Evolutionary conservation across 2,888 invertebrate species (phyloP).

Genomic region (Tuberolachnus salignus): DNA sequence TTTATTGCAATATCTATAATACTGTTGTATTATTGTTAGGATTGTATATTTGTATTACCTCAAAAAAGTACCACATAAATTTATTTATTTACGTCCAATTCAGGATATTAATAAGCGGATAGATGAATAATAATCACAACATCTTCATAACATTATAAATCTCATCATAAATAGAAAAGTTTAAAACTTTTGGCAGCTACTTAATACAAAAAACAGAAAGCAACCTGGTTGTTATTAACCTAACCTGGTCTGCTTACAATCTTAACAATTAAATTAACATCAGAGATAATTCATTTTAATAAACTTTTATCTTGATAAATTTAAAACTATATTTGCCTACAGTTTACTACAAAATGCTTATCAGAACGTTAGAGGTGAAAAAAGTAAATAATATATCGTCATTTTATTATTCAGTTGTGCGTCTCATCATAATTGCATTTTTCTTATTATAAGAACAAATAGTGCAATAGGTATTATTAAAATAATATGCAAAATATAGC

Average conservation of each 20-base stretch:
- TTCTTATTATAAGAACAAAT: neutral
- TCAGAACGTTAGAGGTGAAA: constrained; percentile 60
- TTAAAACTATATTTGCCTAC: no score
- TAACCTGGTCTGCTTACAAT: no score
- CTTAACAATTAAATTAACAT: neutral
- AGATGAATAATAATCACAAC: constrained; percentile 21
- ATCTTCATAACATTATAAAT: constrained; percentile 62
- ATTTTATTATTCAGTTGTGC: neutral
- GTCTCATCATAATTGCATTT: constrained; percentile 8
- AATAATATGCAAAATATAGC: neutral
- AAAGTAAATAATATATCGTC: constrained; percentile 44
- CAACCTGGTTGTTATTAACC: neutral
- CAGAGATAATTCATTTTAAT: neutral
- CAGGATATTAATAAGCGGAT: constrained; percentile 41
- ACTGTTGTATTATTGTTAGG: no score
- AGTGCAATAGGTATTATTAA: neutral
- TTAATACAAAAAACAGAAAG: neutral
- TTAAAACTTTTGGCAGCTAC: neutral
- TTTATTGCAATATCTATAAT: no score
- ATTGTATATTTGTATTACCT: no score
- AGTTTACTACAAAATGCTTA: neutral
- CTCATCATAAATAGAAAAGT: constrained; percentile 61
- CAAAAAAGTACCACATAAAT: no score
- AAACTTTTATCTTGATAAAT: no score
- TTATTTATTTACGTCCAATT: constrained; percentile 12